phyloP scores from a whole-genome alignment of 2,113 vertebrate genomes.

The Eretmochelys imbricata region DNA sequence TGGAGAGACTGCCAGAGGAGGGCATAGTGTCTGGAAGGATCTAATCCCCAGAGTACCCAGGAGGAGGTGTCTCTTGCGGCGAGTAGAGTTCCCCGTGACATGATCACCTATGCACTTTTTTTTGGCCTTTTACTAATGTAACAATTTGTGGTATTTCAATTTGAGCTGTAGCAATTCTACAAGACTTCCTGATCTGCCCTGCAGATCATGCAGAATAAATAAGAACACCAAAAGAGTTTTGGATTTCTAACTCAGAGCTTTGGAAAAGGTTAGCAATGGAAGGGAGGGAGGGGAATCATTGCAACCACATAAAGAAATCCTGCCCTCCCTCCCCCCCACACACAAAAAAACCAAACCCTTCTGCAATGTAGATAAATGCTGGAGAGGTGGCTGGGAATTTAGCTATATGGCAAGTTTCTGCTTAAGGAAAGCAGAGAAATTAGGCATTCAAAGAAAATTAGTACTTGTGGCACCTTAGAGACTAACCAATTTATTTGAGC shows the following conservation, averaged over 20 bases:
- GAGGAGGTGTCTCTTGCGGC: too few species aligned
- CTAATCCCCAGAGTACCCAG: too few species aligned
- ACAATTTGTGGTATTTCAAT: conserved; percentile 46
- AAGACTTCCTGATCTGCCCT: conserved; percentile 6
- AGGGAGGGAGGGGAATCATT: background rate
- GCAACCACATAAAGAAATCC: background rate
- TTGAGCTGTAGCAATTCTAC: conserved; percentile 34
- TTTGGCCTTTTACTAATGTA: conserved; percentile 37
- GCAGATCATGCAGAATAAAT: conserved; percentile 49
- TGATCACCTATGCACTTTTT: conserved; percentile 27
- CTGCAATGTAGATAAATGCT: background rate
- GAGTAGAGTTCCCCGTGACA: background rate
- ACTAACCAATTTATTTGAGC: too few species aligned
- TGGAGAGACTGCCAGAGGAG: too few species aligned
- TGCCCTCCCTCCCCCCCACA: background rate
- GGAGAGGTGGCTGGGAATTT: conserved; percentile 25
- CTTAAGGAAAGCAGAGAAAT: background rate
- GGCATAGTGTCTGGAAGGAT: too few species aligned
- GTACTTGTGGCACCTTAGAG: too few species aligned
- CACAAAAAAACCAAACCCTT: background rate
- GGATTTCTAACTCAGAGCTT: conserved; percentile 30
- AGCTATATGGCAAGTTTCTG: conserved; percentile 6
- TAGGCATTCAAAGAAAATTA: too few species aligned
- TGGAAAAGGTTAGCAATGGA: conserved; percentile 35
- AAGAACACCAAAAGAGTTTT: conserved; percentile 51